Conservation (phyloP, 2,113 vertebrate genomes). For the Nerophis lumbriciformis region DNA sequence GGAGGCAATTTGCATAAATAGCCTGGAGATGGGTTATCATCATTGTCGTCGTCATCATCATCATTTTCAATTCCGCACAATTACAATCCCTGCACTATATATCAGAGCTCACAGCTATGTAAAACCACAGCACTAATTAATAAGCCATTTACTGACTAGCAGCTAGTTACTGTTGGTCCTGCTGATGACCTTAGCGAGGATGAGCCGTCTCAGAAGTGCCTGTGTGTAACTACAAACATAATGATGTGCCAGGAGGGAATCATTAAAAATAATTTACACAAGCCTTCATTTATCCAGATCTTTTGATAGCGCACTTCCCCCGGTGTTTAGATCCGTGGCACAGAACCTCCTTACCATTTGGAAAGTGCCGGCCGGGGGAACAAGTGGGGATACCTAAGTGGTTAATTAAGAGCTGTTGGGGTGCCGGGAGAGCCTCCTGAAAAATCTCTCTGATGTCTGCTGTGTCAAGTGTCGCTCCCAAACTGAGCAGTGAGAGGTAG, state of each 20-base stretch:
- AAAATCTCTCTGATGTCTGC: conserved; percentile 99
- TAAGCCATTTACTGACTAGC: conserved; percentile 98
- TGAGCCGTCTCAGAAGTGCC: conserved; percentile 96
- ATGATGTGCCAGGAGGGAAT: conserved; percentile 99
- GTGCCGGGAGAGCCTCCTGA: conserved; percentile 92
- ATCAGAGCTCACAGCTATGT: conserved; percentile 99
- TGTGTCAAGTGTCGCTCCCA: conserved; percentile 99
- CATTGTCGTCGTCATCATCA: conserved; percentile 67
- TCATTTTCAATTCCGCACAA: conserved; percentile 91
- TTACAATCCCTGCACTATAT: conserved; percentile 95
- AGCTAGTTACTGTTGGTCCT: conserved; percentile 93
- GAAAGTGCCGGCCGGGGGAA: conserved; percentile 83
- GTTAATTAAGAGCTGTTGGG: conserved; percentile 99
- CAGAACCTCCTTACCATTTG: conserved; percentile 88
- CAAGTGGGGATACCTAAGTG: conserved; percentile 97
- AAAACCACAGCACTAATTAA: conserved; percentile 98
- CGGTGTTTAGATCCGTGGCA: conserved; percentile 89
- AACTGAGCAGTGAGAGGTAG: conserved; percentile 91
- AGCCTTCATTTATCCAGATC: conserved; percentile 99
- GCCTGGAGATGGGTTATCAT: conserved; percentile 95
- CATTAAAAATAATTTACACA: conserved; percentile 99
- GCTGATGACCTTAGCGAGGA: conserved; percentile 94
- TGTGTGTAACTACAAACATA: conserved; percentile 99
- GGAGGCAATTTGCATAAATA: conserved; percentile 98
- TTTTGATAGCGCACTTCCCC: conserved; percentile 98